Percentiles rank a stretch among this genome's conserved stretches.
phyloP scores from a whole-genome alignment of 2,113 vertebrate genomes.

The Myrmecobius fasciatus region DNA sequence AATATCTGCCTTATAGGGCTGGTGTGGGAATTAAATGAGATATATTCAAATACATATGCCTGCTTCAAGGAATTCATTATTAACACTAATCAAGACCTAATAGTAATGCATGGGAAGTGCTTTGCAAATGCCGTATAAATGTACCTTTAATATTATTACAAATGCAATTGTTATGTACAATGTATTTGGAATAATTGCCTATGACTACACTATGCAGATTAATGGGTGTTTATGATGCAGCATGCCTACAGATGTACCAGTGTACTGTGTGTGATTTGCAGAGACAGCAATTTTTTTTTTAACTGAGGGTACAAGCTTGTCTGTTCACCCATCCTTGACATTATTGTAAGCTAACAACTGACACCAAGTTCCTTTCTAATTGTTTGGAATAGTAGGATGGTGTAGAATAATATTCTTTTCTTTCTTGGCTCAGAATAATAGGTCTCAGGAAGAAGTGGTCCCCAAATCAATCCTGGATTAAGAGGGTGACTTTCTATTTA shows the following conservation, averaged over 20 bases:
- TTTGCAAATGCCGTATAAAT: background rate
- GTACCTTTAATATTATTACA: constrained; percentile 1
- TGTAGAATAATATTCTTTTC: background rate
- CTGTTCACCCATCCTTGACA: constrained; percentile 3
- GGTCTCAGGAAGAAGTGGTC: background rate
- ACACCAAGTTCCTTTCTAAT: background rate
- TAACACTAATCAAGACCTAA: background rate
- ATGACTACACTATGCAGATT: constrained; percentile 5
- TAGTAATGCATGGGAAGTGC: background rate
- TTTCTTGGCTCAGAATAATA: background rate
- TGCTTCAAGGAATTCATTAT: constrained; percentile 6
- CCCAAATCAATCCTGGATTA: background rate
- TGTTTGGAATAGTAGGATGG: background rate
- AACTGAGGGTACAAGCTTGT: background rate
- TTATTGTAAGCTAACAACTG: background rate
- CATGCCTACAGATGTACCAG: background rate
- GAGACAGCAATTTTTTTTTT: background rate
- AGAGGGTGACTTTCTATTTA: background rate
- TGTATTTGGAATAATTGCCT: background rate
- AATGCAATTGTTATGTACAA: background rate
- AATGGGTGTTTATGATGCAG: background rate
- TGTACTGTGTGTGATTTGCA: background rate
- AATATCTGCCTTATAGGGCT: background rate
- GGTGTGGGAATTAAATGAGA: background rate
- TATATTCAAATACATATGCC: background rate